Evolutionary conservation across 2,888 invertebrate genomes (phyloP), one percentile per base, ranked within the genome.

Genomic region (Ypsolopha scabrella): DNA sequence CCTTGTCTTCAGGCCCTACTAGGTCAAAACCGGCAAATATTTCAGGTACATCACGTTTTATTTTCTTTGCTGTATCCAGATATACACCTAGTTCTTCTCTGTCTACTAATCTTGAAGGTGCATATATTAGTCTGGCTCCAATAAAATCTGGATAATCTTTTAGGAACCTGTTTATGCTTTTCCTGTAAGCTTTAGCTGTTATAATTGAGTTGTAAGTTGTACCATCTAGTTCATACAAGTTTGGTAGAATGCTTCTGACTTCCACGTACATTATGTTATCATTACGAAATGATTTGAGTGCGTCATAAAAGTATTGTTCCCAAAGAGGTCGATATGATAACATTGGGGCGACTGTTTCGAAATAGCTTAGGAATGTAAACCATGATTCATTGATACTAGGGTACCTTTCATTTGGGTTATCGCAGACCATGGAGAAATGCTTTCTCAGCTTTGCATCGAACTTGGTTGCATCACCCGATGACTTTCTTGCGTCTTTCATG

Each of bases 11-110:
- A 63, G 92, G 92, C 0, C 94, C 94, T 0, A 94, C 93, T 53
- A 95, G 81, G 78, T 95, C 95, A 58, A 94, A 94, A 6, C 94
- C 95, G 33, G 90, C 92, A 41, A 94, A 81, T 54, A 91, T 88
- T 10, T 91, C 85, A 0, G 93, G 91, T 68, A 90, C 89, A 7
- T 75, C 66, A 0, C 61, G 62, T 67, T 89, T 87, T 13, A 90
- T 68, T 38, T 58, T 58, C 51, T 59, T 67, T 1, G 79, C 79
- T 33, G 72, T 54, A 44, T 61, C 50, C 41, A 92, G 67, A 60
- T 90, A 90, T 0, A 67, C 59, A 0, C 72, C 65, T 1, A 91
- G 62, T 0, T 72, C 67, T 1, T 60, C 53, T 0, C 60, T 58
- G 10, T 85, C 65, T 0, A 87, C 83, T 2, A 72, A 70, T 51